Conservation (phyloP, 2,113 vertebrate genomes). For the Menura novaehollandiae region DNA sequence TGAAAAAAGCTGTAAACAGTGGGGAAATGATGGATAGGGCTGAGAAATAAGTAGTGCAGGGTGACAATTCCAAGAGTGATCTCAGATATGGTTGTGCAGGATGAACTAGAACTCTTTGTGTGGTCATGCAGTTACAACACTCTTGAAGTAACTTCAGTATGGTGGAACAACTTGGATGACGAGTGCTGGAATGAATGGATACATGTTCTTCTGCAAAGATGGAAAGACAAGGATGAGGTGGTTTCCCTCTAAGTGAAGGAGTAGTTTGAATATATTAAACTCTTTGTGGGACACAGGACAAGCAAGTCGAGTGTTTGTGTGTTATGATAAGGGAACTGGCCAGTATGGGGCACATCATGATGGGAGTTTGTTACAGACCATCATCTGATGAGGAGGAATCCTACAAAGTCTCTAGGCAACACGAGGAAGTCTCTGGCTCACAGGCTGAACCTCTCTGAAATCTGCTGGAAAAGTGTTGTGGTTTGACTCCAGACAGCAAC, state of each 20-base stretch:
- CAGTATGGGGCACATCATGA: neutral
- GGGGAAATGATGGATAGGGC: neutral
- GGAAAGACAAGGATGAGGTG: neutral
- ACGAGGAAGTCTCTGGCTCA: neutral
- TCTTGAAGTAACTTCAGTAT: neutral
- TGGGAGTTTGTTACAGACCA: neutral
- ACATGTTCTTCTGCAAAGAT: neutral
- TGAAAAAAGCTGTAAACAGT: neutral
- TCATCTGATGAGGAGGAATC: neutral
- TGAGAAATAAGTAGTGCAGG: neutral
- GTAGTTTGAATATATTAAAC: neutral
- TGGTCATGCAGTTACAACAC: neutral
- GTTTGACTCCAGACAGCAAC: fast-evolving
- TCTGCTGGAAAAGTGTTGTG: neutral
- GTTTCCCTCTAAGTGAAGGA: neutral
- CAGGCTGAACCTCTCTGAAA: neutral
- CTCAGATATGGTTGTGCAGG: neutral
- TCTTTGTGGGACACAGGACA: neutral
- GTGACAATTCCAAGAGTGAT: neutral
- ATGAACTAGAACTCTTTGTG: neutral
- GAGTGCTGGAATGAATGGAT: neutral
- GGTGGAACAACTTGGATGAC: neutral
- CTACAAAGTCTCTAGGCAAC: neutral
- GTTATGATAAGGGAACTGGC: neutral
- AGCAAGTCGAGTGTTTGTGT: neutral